A percentile compares a stretch with the other conserved stretches of the same genome.
Conservation (phyloP, 1,140 invertebrate species). For the Druon quercuslanigerum region DNA sequence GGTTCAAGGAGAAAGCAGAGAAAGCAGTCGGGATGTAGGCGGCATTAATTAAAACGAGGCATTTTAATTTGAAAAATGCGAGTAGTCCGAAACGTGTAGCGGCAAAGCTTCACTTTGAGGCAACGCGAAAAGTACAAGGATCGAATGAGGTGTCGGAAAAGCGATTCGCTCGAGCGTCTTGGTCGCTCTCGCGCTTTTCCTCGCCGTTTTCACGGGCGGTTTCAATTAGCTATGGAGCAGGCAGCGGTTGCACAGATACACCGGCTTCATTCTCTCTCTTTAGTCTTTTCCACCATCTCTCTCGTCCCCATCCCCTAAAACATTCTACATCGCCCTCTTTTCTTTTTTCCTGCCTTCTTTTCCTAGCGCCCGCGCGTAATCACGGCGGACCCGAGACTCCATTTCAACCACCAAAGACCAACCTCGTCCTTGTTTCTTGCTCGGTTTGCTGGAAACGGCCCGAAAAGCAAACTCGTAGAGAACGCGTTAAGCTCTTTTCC, state of each 20-base stretch:
- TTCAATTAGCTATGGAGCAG: slow-evolving; percentile 64
- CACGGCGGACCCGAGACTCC: slow-evolving; percentile 68
- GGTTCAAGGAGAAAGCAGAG: slow-evolving; percentile 2
- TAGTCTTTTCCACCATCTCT: slow-evolving; percentile 50
- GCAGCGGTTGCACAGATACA: slow-evolving; percentile 57
- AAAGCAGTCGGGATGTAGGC: slow-evolving; percentile 5
- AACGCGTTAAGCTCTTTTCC: slow-evolving; percentile 42
- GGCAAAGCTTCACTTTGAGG: slow-evolving; percentile 33
- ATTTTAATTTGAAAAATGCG: slow-evolving; percentile 31
- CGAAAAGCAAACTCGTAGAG: slow-evolving; percentile 42
- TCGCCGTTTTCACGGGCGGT: slow-evolving; percentile 71
- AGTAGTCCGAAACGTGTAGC: slow-evolving; percentile 20
- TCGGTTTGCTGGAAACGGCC: slow-evolving; percentile 57
- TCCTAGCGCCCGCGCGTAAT: slow-evolving; percentile 65
- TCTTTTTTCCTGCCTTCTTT: slow-evolving; percentile 46
- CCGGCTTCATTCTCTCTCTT: slow-evolving; percentile 49
- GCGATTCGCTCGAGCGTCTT: slow-evolving; percentile 59
- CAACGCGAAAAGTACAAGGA: slow-evolving; percentile 33
- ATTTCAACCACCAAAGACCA: slow-evolving; percentile 61
- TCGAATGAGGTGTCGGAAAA: slow-evolving; percentile 56
- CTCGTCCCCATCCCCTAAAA: slow-evolving; percentile 45
- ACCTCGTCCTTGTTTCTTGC: slow-evolving; percentile 58
- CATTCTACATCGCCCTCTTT: slow-evolving; percentile 30
- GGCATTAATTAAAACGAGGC: slow-evolving; percentile 22
- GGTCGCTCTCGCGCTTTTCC: slow-evolving; percentile 43